Conservation (phyloP, 2,888 invertebrate species). For the Hipparchia semele region DNA sequence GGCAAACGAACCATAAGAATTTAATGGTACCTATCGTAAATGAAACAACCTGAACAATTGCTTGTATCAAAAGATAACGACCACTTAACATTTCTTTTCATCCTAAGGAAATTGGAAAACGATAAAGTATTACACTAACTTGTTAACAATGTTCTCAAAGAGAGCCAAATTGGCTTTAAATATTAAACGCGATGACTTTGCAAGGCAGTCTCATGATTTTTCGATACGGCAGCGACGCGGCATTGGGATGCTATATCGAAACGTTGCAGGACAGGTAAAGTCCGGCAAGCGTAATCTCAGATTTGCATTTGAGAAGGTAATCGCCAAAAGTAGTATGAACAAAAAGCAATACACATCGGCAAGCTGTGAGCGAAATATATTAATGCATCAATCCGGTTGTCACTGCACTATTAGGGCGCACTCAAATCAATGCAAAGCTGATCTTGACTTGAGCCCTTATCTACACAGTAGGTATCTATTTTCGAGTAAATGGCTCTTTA, state of each 20-base stretch:
- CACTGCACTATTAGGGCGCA: too few species aligned
- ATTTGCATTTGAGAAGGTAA: too few species aligned
- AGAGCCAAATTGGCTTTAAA: background rate
- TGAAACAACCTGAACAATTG: background rate
- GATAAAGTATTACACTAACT: background rate
- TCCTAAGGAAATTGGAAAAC: conserved; percentile 9
- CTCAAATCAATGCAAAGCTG: too few species aligned
- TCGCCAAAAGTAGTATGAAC: too few species aligned
- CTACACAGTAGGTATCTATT: too few species aligned
- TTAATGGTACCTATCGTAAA: background rate
- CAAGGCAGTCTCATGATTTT: background rate
- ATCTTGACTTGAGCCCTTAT: too few species aligned
- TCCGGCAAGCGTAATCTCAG: too few species aligned
- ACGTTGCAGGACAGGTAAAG: background rate
- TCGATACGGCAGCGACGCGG: background rate
- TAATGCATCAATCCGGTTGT: too few species aligned
- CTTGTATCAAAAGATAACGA: conserved; percentile 8
- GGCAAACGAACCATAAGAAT: background rate
- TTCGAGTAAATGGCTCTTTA: too few species aligned
- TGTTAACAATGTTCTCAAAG: background rate
- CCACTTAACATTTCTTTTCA: background rate
- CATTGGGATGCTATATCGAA: background rate
- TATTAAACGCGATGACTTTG: background rate
- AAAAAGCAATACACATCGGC: too few species aligned
- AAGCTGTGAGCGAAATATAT: too few species aligned